Conservation (phyloP, 1,140 invertebrate species). For the Spodoptera frugiperda region DNA sequence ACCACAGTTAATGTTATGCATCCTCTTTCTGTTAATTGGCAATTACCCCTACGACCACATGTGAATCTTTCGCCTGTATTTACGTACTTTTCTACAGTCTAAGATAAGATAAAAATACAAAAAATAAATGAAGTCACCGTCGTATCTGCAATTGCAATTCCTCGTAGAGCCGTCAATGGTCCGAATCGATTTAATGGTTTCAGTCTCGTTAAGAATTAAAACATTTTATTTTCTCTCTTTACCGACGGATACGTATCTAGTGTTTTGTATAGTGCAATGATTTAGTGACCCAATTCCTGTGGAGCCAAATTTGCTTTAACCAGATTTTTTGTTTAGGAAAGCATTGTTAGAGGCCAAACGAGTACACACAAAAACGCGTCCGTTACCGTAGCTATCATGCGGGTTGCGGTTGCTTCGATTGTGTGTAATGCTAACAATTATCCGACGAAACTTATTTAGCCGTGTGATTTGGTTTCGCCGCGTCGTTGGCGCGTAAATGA, state of each 20-base stretch:
- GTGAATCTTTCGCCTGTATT: too few relatives aligned
- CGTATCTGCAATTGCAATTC: not conserved
- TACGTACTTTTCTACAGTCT: too few relatives aligned
- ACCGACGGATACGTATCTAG: constrained; percentile 47
- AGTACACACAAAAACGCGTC: constrained; percentile 63
- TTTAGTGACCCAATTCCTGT: constrained; percentile 57
- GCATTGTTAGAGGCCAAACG: constrained; percentile 61
- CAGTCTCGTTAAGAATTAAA: constrained; percentile 44
- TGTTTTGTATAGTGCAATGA: constrained; percentile 47
- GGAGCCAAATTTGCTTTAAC: constrained; percentile 56
- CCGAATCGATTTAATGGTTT: constrained; percentile 20
- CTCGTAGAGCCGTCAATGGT: too few relatives aligned
- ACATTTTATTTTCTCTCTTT: constrained; percentile 49
- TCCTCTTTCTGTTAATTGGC: constrained; percentile 25
- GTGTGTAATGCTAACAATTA: constrained; percentile 62
- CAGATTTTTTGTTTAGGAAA: constrained; percentile 61
- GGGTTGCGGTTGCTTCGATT: constrained; percentile 62
- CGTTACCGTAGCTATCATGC: constrained; percentile 61
- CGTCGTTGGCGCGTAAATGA: constrained; percentile 51
- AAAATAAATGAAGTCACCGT: too few relatives aligned
- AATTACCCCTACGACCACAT: too few relatives aligned
- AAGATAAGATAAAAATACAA: too few relatives aligned
- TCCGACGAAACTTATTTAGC: constrained; percentile 48
- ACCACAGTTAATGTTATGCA: too few relatives aligned
- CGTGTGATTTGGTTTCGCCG: constrained; percentile 41